These are phyloP conservation scores for Simalia tracyae DNA, from an alignment of 2,797 vertebrate genomes.

Conservation along the genomic window DNA sequence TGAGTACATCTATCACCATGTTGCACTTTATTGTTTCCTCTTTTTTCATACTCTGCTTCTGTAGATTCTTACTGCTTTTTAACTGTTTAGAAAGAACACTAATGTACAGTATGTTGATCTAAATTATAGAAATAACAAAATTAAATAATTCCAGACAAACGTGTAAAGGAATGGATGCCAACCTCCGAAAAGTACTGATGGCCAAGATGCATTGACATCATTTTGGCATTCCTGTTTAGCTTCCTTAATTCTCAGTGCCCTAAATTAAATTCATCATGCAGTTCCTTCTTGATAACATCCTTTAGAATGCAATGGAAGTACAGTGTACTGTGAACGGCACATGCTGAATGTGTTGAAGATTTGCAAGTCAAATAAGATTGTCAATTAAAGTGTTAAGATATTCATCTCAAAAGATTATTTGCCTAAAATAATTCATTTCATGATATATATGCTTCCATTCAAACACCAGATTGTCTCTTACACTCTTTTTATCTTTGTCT, in stretches of 20 bases:
- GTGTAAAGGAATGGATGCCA: background rate
- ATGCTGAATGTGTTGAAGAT: slow-evolving; percentile 8
- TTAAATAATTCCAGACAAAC: background rate
- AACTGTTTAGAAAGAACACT: background rate
- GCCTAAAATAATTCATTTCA: slow-evolving; percentile 15
- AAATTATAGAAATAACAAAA: background rate
- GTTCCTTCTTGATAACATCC: slow-evolving; percentile 9
- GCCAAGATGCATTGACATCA: background rate
- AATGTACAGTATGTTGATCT: background rate
- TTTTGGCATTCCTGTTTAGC: background rate
- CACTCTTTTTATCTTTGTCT: no score
- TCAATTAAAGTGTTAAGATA: slow-evolving; percentile 38
- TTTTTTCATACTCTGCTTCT: no score
- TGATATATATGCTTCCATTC: slow-evolving; percentile 13
- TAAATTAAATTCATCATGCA: slow-evolving; percentile 8
- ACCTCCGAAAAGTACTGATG: background rate
- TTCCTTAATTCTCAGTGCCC: background rate
- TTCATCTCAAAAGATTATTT: slow-evolving; percentile 14
- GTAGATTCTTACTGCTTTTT: background rate
- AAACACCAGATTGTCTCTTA: background rate
- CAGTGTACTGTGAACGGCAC: slow-evolving; percentile 15
- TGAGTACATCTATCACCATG: background rate
- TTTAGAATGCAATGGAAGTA: slow-evolving; percentile 19
- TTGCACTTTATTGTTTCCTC: background rate
- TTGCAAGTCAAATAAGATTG: slow-evolving; percentile 40